Base-by-base conservation (phyloP, 2,888 invertebrate genomes). In the Noctua pronuba region DNA sequence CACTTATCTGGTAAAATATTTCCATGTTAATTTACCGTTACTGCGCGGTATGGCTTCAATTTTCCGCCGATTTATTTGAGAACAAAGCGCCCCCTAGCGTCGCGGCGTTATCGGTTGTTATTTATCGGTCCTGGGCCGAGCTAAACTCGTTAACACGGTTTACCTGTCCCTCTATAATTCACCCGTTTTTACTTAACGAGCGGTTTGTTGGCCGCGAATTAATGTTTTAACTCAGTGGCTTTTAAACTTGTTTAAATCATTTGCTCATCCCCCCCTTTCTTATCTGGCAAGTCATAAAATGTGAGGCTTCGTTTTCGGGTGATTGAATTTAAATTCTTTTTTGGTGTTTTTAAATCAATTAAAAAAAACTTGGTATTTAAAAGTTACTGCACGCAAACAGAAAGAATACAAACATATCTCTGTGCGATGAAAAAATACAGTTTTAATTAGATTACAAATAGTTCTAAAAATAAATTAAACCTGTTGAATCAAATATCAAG, bases 101-200 rank as follows among this genome's bases (percentile, higher is more conserved):
- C 86, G 86, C 89, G 86, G 85, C 91, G 91, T 92, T 94, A 94
- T 94, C 94, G 90, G 90, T 86, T 86, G 92, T 92, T 93, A 93
- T 94, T 93, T 94, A 94, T 93, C 92, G 91, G 90, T 65, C 73
- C 73, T 68, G 80, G 85, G 83, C 88, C 90, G 85, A 84, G 86
- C 90, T 89, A 87, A 88, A 91, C 94, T 94, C 94, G 94, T 94
- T 95, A 94, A 93, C 93, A 91, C 94, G 89, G 88, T 92, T 91
- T 91, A 94, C 94, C 95, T 94, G 93, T 90, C 92, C 92, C 91
- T 88, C 91, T 89, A 93, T 94, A 94, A 94, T 90, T 94, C 92
- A 94, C 90, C 90, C 89, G 90, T 91, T 92, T 91, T 91, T 92
- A 91, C 93, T 91, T 92, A 93, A 94, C 93, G 92, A 92, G 92